phyloP scores from a whole-genome alignment of 64 coral and sea anemone species.

The Acropora tenuis region DNA sequence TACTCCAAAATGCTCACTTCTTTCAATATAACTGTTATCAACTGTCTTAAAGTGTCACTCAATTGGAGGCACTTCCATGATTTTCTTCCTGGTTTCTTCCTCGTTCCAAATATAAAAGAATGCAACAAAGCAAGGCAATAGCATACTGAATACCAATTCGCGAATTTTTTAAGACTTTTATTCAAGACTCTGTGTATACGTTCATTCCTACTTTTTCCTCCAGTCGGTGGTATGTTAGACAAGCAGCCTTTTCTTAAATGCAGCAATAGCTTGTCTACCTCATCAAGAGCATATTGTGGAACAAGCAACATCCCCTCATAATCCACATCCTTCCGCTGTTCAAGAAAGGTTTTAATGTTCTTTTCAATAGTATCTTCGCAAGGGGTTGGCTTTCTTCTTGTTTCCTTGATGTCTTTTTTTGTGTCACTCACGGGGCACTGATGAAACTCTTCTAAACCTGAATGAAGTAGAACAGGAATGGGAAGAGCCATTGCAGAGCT shows the following conservation, averaged over 20 bases:
- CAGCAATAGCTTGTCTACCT: constrained; percentile 60
- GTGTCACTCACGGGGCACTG: no score
- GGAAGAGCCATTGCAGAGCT: background rate
- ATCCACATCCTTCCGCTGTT: no score
- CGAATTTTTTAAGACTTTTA: constrained; percentile 58
- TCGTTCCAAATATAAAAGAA: constrained; percentile 73
- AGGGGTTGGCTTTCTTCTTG: no score
- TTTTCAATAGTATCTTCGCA: no score
- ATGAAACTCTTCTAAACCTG: no score
- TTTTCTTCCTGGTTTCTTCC: constrained; percentile 48
- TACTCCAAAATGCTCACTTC: constrained; percentile 42
- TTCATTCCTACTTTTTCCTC: constrained; percentile 56
- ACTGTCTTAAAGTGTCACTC: constrained; percentile 48
- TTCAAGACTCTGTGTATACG: constrained; percentile 63
- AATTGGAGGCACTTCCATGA: constrained; percentile 51
- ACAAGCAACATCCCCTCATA: constrained; percentile 49
- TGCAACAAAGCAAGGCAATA: constrained; percentile 33
- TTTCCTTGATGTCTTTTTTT: no score
- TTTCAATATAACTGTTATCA: constrained; percentile 50
- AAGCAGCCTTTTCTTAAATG: constrained; percentile 69
- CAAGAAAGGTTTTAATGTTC: no score
- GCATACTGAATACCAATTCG: constrained; percentile 60
- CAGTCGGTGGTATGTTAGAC: constrained; percentile 54
- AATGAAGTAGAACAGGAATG: no score
- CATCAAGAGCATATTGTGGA: constrained; percentile 44